Conservation (phyloP, 2,113 vertebrate genomes). For the Stegostoma tigrinum region DNA sequence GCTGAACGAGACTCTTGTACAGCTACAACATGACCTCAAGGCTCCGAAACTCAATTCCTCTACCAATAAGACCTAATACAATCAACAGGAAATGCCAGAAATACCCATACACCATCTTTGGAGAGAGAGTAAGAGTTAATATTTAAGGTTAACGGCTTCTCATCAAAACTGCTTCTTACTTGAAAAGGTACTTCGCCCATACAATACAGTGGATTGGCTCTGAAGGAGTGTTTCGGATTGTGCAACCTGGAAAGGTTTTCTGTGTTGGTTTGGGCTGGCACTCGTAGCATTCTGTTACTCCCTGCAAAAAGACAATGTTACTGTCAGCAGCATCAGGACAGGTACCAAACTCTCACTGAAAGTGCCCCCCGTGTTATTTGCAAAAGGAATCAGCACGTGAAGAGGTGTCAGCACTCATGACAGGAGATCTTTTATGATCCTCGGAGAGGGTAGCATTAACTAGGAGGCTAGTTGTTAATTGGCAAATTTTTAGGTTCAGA, state of each 20-base stretch:
- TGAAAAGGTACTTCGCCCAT: slow-evolving; percentile 98
- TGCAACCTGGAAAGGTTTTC: slow-evolving; percentile 97
- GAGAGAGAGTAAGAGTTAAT: background rate
- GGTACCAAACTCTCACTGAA: background rate
- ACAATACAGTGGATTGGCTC: slow-evolving; percentile 98
- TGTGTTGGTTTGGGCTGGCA: slow-evolving; percentile 94
- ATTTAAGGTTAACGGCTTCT: background rate
- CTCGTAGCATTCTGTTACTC: slow-evolving; percentile 92
- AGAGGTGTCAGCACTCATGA: background rate
- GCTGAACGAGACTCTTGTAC: no score
- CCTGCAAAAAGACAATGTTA: slow-evolving; percentile 55
- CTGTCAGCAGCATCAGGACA: background rate
- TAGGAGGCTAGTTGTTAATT: no score
- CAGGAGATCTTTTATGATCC: background rate
- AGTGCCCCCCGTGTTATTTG: background rate
- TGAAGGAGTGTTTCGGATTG: slow-evolving; percentile 93
- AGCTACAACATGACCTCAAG: no score
- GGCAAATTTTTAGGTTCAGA: background rate
- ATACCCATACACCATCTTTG: background rate
- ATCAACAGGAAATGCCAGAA: background rate
- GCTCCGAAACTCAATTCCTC: no score
- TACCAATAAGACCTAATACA: no score
- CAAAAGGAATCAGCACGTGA: background rate
- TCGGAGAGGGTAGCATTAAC: background rate
- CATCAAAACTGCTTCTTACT: slow-evolving; percentile 61